Evolutionary conservation across 2,113 vertebrate species (phyloP).

Genomic region (Climacteris rufus): DNA sequence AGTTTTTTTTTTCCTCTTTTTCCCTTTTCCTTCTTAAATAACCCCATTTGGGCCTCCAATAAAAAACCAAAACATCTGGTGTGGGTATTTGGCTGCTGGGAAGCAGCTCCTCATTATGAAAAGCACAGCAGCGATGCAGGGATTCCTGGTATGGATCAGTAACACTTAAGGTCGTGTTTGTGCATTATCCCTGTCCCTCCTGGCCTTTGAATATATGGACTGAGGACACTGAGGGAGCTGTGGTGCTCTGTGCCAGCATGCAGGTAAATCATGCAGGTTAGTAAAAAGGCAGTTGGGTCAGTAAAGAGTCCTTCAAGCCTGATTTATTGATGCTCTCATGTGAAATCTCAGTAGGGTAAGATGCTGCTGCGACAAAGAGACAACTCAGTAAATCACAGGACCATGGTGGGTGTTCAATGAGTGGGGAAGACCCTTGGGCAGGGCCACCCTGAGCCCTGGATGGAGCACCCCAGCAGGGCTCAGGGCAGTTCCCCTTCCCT

Average conservation of each 20-base stretch:
- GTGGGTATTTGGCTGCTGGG: neutral
- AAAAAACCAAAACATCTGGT: constrained; percentile 11
- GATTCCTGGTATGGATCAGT: neutral
- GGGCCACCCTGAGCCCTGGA: neutral
- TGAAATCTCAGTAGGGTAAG: neutral
- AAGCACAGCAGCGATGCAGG: neutral
- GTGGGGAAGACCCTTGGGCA: neutral
- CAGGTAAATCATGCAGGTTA: neutral
- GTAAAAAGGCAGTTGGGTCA: neutral
- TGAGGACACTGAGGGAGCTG: neutral
- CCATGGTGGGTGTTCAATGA: rapidly evolving
- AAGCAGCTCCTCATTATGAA: neutral
- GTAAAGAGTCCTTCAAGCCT: neutral
- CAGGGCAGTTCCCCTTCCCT: neutral
- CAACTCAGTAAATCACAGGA: neutral
- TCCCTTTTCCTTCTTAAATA: constrained; percentile 10
- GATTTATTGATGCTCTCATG: constrained; percentile 7
- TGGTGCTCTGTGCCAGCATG: neutral
- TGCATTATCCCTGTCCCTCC: neutral
- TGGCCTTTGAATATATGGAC: neutral
- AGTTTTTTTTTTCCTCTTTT: neutral
- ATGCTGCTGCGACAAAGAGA: neutral
- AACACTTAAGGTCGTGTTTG: neutral
- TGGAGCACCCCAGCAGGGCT: neutral
- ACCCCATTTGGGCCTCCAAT: constrained; percentile 21